A percentile compares a stretch with the other conserved stretches of the same genome.
phyloP scores from a whole-genome alignment of 2,888 invertebrate species.

The Conops quadrifasciatus region DNA sequence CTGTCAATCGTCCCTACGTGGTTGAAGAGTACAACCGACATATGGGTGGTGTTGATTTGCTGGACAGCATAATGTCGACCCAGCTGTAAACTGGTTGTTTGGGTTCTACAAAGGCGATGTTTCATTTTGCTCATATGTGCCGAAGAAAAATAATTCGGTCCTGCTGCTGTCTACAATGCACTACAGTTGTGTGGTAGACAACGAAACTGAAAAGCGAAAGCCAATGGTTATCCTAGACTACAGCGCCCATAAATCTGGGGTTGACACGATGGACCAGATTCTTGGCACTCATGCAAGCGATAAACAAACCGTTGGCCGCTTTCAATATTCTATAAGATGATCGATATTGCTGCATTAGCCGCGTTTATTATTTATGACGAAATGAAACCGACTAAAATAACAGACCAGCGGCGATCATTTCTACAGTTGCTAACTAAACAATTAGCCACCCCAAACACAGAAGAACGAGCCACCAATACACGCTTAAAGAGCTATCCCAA shows the following conservation, averaged over 20 bases:
- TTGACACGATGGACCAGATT: neutral
- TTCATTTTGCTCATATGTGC: conserved; percentile 4
- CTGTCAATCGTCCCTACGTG: conserved; percentile 13
- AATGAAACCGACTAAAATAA: no score
- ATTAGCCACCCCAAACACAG: no score
- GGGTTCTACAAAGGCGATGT: neutral
- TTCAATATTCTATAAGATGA: conserved; percentile 11
- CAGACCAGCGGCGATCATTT: no score
- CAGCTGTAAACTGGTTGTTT: neutral
- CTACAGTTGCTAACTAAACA: no score
- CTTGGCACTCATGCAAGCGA: neutral
- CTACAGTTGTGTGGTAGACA: no score
- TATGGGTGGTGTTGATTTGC: no score
- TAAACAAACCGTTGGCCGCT: neutral
- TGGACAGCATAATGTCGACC: neutral
- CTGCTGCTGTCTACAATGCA: neutral
- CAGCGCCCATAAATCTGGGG: neutral
- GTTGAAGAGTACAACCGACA: no score
- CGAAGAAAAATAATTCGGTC: conserved; percentile 14
- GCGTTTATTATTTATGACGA: no score
- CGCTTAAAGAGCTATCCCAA: no score
- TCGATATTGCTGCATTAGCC: neutral
- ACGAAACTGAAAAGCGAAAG: neutral
- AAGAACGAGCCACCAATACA: no score
- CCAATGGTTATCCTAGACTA: neutral